phyloP scores from a whole-genome alignment of 2,797 vertebrate genomes.

The Arremon brunneinucha region DNA sequence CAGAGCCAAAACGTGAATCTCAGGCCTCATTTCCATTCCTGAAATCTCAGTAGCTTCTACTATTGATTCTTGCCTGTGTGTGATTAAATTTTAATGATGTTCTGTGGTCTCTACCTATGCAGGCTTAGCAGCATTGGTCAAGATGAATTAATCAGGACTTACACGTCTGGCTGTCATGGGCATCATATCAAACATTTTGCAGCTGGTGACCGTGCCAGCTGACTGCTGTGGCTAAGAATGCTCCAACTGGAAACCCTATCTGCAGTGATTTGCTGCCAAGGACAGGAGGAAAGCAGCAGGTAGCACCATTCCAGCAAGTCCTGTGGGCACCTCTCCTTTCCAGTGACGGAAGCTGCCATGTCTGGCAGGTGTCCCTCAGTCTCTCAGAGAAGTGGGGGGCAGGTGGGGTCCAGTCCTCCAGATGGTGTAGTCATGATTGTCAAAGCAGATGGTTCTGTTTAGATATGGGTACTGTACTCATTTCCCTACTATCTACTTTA shows the following conservation, averaged over 20 bases:
- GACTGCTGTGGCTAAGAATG: neutral
- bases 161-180: neutral
- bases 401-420: conserved; percentile 14
- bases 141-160: conserved; percentile 34
- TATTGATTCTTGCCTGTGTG: conserved; percentile 1
- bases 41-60: conserved; percentile 42
- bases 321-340: neutral
- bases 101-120: neutral
- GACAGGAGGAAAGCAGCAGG: conserved; percentile 31
- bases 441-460: conserved; percentile 41
- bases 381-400: neutral
- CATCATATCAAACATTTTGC: conserved; percentile 42
- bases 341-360: neutral
- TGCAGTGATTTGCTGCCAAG: conserved; percentile 20
- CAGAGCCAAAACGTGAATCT: conserved; percentile 30
- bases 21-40: conserved; percentile 28
- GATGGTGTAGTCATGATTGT: neutral
- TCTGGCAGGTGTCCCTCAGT: conserved; percentile 26
- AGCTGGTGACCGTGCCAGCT: neutral
- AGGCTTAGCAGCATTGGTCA: conserved; percentile 8
- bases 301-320: neutral
- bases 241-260: conserved; percentile 50
- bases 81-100: conserved; percentile 45
- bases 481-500: neutral
- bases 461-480: neutral